These are phyloP conservation scores for Micropoecilia bifurca DNA, from an alignment of 2,797 vertebrate species.

Conservation along the genomic window DNA sequence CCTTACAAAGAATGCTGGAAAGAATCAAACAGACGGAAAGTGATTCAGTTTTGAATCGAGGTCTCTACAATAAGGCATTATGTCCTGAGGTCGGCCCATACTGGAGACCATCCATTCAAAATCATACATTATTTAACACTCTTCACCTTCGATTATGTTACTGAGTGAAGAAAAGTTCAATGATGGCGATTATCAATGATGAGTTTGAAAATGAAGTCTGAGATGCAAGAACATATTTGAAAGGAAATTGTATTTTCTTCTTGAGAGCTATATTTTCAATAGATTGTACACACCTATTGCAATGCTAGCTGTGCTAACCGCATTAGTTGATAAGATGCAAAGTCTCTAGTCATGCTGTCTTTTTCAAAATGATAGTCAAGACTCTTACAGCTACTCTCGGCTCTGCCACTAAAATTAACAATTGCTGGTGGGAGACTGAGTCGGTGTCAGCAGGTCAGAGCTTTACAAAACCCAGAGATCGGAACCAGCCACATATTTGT, in stretches of 20 bases:
- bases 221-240: background rate
- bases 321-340: background rate
- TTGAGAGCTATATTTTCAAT: background rate
- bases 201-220: background rate
- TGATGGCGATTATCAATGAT: background rate
- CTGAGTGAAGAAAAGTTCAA: background rate
- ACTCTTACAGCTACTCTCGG: background rate
- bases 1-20: background rate
- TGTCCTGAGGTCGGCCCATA: background rate
- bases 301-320: background rate
- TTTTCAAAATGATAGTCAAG: background rate
- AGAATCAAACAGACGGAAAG: background rate
- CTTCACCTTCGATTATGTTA: background rate
- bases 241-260: background rate
- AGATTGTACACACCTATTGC: background rate
- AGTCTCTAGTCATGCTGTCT: background rate
- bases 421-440: background rate
- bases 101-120: background rate
- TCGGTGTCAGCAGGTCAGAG: background rate
- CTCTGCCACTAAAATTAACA: background rate
- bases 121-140: background rate
- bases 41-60: background rate
- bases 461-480: background rate
- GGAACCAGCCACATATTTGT: background rate
- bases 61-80: background rate